Evolutionary conservation across 2,888 invertebrate genomes (phyloP).

Genomic region (Ornithoptera priamus): DNA sequence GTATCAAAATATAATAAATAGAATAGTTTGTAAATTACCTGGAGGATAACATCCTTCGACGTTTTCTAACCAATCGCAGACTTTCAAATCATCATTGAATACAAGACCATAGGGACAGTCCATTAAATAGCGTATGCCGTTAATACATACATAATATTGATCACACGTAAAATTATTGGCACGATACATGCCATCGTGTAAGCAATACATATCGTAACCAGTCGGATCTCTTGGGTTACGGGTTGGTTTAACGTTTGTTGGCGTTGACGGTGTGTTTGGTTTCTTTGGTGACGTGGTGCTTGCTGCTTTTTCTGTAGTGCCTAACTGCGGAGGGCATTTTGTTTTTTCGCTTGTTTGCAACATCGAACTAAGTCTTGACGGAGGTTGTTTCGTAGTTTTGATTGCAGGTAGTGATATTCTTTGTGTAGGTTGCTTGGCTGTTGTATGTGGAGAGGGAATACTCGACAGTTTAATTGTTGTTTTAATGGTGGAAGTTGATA

Average conservation of each 20-base stretch:
- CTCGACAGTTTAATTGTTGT: not conserved
- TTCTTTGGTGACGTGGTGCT: not conserved
- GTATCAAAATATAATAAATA: not conserved
- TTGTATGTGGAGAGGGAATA: not conserved
- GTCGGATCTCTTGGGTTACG: constrained; percentile 17
- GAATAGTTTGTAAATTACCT: constrained; percentile 52
- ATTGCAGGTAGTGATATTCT: not conserved
- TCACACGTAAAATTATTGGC: constrained; percentile 19
- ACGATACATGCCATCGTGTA: constrained; percentile 17
- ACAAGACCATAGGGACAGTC: constrained; percentile 89
- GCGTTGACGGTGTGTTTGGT: not conserved
- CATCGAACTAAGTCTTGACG: not conserved
- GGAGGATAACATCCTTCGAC: constrained; percentile 83
- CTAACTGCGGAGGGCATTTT: not conserved
- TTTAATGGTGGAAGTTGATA: not conserved
- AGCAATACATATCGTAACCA: constrained; percentile 8
- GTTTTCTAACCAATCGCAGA: constrained; percentile 91
- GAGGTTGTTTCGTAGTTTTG: not conserved
- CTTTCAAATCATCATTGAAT: constrained; percentile 82
- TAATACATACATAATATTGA: constrained; percentile 20
- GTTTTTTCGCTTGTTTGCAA: not conserved
- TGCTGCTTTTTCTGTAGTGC: not conserved
- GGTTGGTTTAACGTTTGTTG: not conserved
- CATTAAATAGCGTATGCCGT: constrained; percentile 51
- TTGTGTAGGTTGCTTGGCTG: not conserved